Evolutionary conservation across 1,140 invertebrate species (phyloP).

Genomic region (Nymphalis io): DNA sequence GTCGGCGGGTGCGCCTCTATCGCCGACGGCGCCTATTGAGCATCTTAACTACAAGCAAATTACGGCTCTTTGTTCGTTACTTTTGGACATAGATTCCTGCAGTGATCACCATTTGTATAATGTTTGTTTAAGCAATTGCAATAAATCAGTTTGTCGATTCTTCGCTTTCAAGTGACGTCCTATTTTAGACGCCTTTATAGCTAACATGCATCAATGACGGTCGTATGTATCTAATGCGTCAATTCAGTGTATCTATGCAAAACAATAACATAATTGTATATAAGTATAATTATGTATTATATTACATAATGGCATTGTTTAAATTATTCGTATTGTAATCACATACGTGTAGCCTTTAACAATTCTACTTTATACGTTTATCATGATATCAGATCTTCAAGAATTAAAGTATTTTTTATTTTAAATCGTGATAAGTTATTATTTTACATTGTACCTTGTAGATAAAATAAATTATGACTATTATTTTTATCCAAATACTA

Average conservation of each 20-base stretch:
- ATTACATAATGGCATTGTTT: slow-evolving; percentile 24
- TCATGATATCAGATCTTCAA: neutral
- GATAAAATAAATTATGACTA: neutral
- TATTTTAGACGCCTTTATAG: slow-evolving; percentile 58
- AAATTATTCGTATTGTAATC: slow-evolving; percentile 10
- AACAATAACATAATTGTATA: slow-evolving; percentile 5
- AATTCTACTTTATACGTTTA: slow-evolving; percentile 2
- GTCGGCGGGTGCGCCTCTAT: slow-evolving; percentile 72
- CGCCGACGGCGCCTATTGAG: slow-evolving; percentile 55
- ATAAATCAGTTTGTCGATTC: slow-evolving; percentile 60
- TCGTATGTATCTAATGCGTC: slow-evolving; percentile 50
- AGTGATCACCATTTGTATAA: slow-evolving; percentile 38
- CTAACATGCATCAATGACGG: slow-evolving; percentile 55
- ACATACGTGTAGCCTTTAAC: neutral
- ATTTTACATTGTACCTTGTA: neutral
- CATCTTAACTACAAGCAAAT: slow-evolving; percentile 46
- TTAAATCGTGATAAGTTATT: slow-evolving; percentile 4
- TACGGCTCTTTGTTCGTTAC: slow-evolving; percentile 44
- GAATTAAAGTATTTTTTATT: slow-evolving; percentile 3
- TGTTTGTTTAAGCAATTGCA: slow-evolving; percentile 53
- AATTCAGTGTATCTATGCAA: slow-evolving; percentile 34
- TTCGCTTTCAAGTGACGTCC: slow-evolving; percentile 58
- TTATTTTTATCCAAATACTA: neutral
- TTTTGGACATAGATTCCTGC: slow-evolving; percentile 50
- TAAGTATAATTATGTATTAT: neutral